These are phyloP conservation scores for Dinothrombium tinctorium DNA, from an alignment of 1,140 invertebrate species.

Conservation along the genomic window DNA sequence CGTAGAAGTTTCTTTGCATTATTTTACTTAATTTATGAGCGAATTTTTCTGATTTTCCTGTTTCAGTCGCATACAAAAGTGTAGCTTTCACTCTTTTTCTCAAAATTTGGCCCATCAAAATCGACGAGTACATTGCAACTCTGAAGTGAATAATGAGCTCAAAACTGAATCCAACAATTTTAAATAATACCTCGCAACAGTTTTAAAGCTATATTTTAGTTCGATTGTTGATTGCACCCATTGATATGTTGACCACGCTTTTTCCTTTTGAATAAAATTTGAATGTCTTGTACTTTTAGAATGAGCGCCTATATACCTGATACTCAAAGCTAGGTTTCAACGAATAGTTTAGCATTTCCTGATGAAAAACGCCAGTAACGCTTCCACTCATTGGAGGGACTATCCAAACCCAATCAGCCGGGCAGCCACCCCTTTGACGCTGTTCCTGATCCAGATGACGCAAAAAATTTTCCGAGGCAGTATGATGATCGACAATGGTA, in stretches of 20 bases:
- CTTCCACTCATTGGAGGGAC: conserved; percentile 19
- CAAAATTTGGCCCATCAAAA: background rate
- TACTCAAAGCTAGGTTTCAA: conserved; percentile 21
- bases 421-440: conserved; percentile 19
- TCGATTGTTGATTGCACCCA: too few relatives aligned
- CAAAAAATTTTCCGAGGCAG: conserved; percentile 20
- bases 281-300: too few relatives aligned
- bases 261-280: too few relatives aligned
- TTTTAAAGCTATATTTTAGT: too few relatives aligned
- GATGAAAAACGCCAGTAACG: conserved; percentile 19
- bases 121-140: too few relatives aligned
- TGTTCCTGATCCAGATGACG: conserved; percentile 20
- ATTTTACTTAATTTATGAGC: conserved; percentile 17
- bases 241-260: too few relatives aligned
- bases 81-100: conserved; percentile 12
- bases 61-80: conserved; percentile 21
- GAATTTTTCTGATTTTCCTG: conserved; percentile 21
- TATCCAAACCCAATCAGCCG: conserved; percentile 23
- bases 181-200: too few relatives aligned
- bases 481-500: conserved; percentile 21
- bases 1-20: conserved; percentile 18
- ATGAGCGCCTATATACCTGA: too few relatives aligned
- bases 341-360: conserved; percentile 20
- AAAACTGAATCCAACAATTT: too few relatives aligned
- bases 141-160: too few relatives aligned